Conservation (phyloP, 2,113 vertebrate genomes). For the Rhipidura dahli region DNA sequence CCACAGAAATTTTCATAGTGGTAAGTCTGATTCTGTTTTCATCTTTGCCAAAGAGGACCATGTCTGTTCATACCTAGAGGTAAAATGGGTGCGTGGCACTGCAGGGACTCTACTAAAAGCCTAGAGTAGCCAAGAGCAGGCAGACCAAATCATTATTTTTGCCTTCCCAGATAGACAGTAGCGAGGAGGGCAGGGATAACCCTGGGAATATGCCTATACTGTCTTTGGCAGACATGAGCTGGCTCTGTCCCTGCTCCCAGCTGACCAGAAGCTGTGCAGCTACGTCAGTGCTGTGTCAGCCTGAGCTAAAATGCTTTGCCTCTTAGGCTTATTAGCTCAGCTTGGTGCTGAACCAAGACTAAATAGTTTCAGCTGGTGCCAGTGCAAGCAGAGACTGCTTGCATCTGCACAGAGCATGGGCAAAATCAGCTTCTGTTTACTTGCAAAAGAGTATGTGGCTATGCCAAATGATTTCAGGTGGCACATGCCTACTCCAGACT, state of each 20-base stretch:
- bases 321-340: slow-evolving; percentile 38
- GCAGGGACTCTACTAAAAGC: neutral
- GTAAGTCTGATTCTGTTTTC: neutral
- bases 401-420: neutral
- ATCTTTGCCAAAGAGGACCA: neutral
- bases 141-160: neutral
- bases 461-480: neutral
- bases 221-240: neutral
- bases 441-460: neutral
- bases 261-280: slow-evolving; percentile 35
- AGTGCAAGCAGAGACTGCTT: neutral
- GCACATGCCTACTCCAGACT: neutral
- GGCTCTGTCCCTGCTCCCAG: slow-evolving; percentile 13
- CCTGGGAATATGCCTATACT: neutral
- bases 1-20: neutral
- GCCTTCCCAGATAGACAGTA: neutral
- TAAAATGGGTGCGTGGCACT: neutral
- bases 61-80: neutral
- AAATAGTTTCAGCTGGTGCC: slow-evolving; percentile 32
- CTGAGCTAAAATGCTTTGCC: slow-evolving; percentile 21
- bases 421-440: neutral
- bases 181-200: neutral
- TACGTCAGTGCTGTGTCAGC: slow-evolving; percentile 29
- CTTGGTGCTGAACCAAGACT: slow-evolving; percentile 44
- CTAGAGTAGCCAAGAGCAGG: neutral